phyloP scores from a whole-genome alignment of 2,888 invertebrate species.

The Dendrolimus pini region DNA sequence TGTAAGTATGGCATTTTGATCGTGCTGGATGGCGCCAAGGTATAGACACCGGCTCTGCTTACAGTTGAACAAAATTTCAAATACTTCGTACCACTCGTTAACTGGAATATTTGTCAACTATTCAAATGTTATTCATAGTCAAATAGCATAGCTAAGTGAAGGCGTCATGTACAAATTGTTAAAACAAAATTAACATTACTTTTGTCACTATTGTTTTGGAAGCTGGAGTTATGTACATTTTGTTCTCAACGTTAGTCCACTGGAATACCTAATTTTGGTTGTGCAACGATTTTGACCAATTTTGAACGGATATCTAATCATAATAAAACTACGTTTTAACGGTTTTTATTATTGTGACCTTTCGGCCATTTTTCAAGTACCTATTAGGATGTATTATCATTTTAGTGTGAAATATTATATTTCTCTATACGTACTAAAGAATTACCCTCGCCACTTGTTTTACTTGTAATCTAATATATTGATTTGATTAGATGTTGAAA shows the following conservation, averaged over 20 bases:
- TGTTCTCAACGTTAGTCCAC: neutral
- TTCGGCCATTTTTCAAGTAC: too few relatives aligned
- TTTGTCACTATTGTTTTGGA: constrained; percentile 1
- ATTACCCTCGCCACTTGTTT: neutral
- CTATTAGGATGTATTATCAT: too few relatives aligned
- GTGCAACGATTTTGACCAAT: constrained; percentile 7
- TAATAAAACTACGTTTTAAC: too few relatives aligned
- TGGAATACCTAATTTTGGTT: constrained; percentile 9
- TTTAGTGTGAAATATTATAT: too few relatives aligned
- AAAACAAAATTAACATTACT: neutral
- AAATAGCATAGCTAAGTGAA: constrained; percentile 2
- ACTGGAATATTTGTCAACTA: too few relatives aligned
- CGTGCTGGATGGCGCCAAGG: too few relatives aligned
- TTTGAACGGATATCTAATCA: neutral
- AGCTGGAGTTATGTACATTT: neutral
- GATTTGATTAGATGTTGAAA: neutral
- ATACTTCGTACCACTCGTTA: too few relatives aligned
- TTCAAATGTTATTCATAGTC: neutral
- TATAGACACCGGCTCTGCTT: too few relatives aligned
- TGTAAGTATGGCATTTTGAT: too few relatives aligned
- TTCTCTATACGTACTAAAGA: neutral
- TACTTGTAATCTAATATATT: neutral
- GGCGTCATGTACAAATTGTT: constrained; percentile 1
- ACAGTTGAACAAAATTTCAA: too few relatives aligned
- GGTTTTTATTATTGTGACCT: too few relatives aligned